Percentiles rank a stretch among this genome's conserved stretches.
Conservation (phyloP, 2,113 vertebrate genomes). For the Chionodraco myersi region DNA sequence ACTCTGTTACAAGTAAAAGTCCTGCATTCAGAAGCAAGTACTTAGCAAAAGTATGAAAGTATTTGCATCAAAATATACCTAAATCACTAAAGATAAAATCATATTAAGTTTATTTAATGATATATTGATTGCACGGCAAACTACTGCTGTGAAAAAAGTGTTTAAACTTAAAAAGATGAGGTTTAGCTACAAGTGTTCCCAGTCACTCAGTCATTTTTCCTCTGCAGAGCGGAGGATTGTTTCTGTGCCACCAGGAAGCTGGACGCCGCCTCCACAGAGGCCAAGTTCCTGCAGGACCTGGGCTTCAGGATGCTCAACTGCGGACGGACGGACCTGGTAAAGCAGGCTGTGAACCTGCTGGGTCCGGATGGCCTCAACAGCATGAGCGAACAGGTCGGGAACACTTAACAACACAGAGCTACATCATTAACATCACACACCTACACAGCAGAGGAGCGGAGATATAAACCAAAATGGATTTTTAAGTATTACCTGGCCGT, state of each 20-base stretch:
- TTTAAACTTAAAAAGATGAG: too few relatives aligned
- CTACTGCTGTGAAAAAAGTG: too few relatives aligned
- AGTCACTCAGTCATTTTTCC: constrained; percentile 45
- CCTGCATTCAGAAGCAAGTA: too few relatives aligned
- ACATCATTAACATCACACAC: background rate
- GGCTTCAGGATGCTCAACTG: constrained; percentile 88
- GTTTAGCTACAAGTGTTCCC: background rate
- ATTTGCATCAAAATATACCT: too few relatives aligned
- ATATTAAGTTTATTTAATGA: too few relatives aligned
- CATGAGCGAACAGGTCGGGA: constrained; percentile 84
- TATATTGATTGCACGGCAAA: too few relatives aligned
- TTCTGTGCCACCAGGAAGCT: constrained; percentile 82
- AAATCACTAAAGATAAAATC: too few relatives aligned
- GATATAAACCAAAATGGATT: constrained; percentile 5
- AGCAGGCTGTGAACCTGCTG: constrained; percentile 83
- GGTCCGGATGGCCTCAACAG: constrained; percentile 86
- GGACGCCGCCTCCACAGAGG: constrained; percentile 84
- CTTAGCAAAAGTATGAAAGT: too few relatives aligned
- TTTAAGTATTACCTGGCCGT: constrained; percentile 44
- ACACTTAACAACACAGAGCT: constrained; percentile 5
- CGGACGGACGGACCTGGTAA: constrained; percentile 85
- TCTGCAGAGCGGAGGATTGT: constrained; percentile 82
- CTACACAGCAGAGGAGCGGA: background rate
- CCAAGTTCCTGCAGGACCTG: constrained; percentile 84
- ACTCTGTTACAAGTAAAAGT: too few relatives aligned